Base-by-base conservation (phyloP, 1,140 invertebrate species). In the Listronotus bonariensis region DNA sequence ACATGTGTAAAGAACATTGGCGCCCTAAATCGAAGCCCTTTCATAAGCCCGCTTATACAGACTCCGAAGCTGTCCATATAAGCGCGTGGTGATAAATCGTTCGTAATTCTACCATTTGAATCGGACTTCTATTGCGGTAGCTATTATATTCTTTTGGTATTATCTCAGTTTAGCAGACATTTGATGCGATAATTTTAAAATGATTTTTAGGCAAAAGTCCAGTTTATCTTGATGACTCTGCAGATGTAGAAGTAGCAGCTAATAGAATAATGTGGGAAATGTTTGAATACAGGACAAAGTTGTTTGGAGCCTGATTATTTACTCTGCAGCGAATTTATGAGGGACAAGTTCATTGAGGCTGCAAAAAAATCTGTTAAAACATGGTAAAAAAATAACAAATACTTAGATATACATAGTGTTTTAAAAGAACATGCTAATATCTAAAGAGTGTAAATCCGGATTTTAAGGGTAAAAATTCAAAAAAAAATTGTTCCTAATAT, bases 241-340 rank as follows among this genome's bases (percentile, higher is more conserved):
- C 84, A 0, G 85, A 95, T 74, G 80, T 94, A 17, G 77, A 83
- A 14, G 81, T 91, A 14, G 85, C 92, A 8, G 84, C 84, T 0
- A 89, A 87, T 72, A 84, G 97, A 48, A 82, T 99, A 17, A 72
- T 97, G 3, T 99, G 97, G 96, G 0, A 99, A 99, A 82, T 89
- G 88, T 51, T 85, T 93, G 18, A 77, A 77, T 56, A 84, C 85
- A 43, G 97, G 97, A 0, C 97, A 99, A 82, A 99, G 96, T 0
- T 99, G 98, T 78, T 91, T 99, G 61, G 95, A 96, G 1, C 97
- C 97, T 0, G 98, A 99, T 82, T 99, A 99, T 78, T 74, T 99
- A 34, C 81, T 99, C n/a, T 98, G 95, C 77, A 87, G 87, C 8
- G 86, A 87, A 70, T 85, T 88, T 74, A 82, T 92, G 0, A 87